Evolutionary conservation across 2,888 invertebrate species (phyloP), one percentile per base, ranked within the genome.

Genomic region (Branchellion lobata): DNA sequence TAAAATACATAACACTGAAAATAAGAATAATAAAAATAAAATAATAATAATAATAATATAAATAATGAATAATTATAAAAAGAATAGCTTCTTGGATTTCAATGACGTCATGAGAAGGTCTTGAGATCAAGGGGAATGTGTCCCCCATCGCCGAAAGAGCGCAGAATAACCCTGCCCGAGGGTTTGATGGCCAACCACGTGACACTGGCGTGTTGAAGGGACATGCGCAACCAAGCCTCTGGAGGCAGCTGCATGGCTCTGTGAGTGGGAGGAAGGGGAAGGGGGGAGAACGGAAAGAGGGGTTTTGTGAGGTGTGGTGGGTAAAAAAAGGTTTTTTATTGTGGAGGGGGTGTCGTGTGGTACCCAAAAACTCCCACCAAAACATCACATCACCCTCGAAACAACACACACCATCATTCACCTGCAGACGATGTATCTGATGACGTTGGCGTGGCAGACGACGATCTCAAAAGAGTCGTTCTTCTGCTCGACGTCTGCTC

Each of bases 381-480:
- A n/a, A n/a, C n/a, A n/a, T n/a, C n/a, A n/a, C n/a, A n/a, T n/a
- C n/a, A n/a, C n/a, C n/a, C n/a, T n/a, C n/a, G n/a, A n/a, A n/a
- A n/a, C n/a, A n/a, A n/a, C n/a, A n/a, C n/a, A n/a, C n/a, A n/a
- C n/a, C n/a, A n/a, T 14, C 40, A 40, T 83, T 81, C 80, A 87
- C 87, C 88, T 85, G 83, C 88, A 88, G 29, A 87, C 85, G 83
- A 88, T 87, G 82, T 94, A 98, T 69, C 96, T 90, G 85, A 99
- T 99, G 31, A 99, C 98, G 88, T 99, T 99, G 1, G 94, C 97
- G 88, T 99, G 99, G 84, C 98, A 98, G 0, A 99, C 96, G 79
- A 98, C 89, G 65, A 99, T 87, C 51, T 96, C 96, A 87, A 93
- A 94, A 0, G 92, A 91, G 86, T 96, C 95, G 68, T 92, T 89